Evolutionary conservation across 1,140 invertebrate species (phyloP).

Genomic region (Rhagoletis pomonella): DNA sequence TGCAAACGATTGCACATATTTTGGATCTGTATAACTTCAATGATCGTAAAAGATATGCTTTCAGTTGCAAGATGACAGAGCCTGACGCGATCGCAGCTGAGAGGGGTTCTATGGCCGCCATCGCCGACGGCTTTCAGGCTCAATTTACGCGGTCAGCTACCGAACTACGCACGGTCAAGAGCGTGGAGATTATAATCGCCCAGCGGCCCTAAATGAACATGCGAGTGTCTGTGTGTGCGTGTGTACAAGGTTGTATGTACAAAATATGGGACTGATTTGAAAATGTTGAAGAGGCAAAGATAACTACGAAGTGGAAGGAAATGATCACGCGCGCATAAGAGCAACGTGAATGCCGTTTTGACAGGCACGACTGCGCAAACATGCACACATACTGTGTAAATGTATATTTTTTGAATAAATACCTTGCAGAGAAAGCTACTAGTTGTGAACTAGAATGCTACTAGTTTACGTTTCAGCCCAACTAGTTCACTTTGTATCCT

Average conservation of each 20-base stretch:
- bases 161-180: slow-evolving; percentile 49
- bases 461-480: too few relatives aligned
- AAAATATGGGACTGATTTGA: neutral
- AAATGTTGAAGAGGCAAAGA: slow-evolving; percentile 6
- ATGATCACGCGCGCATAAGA: slow-evolving; percentile 35
- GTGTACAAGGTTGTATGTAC: neutral
- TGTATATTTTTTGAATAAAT: too few relatives aligned
- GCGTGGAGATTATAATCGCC: slow-evolving; percentile 42
- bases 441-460: too few relatives aligned
- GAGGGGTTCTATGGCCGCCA: neutral
- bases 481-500: too few relatives aligned
- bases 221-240: neutral
- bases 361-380: slow-evolving; percentile 18
- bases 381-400: neutral
- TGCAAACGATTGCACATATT: neutral
- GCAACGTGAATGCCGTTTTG: slow-evolving; percentile 44
- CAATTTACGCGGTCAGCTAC: slow-evolving; percentile 50
- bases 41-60: slow-evolving; percentile 45
- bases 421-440: too few relatives aligned
- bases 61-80: neutral
- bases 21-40: neutral
- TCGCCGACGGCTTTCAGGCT: slow-evolving; percentile 43
- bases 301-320: slow-evolving; percentile 10
- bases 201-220: slow-evolving; percentile 41
- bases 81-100: neutral